Evolutionary conservation across 2,113 vertebrate species (phyloP).

Genomic region (Formicarius rufipectus): DNA sequence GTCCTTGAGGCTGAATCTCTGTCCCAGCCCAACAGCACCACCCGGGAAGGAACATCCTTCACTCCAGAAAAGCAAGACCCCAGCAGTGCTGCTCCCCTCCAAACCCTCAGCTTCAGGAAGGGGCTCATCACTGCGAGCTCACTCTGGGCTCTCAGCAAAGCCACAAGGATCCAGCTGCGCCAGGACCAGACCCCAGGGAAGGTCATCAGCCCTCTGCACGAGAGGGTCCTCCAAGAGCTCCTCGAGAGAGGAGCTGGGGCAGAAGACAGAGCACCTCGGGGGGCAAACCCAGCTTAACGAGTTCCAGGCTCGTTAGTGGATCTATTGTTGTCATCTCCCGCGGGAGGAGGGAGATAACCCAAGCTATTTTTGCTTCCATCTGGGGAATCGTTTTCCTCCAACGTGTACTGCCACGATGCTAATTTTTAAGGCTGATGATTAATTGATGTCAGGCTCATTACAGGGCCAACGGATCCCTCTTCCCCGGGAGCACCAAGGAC

Average conservation of each 20-base stretch:
- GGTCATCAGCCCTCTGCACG: accelerated
- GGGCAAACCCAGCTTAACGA: background rate
- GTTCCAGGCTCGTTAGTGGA: background rate
- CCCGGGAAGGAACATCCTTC: background rate
- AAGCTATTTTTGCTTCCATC: slow-evolving; percentile 57
- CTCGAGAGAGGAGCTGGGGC: background rate
- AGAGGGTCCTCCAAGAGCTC: background rate
- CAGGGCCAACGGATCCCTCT: background rate
- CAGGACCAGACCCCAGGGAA: background rate
- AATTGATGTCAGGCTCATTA: slow-evolving; percentile 63
- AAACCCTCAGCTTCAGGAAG: background rate
- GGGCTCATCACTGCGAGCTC: background rate
- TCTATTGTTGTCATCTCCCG: slow-evolving; percentile 10
- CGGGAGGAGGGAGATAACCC: background rate
- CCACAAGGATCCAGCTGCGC: accelerated
- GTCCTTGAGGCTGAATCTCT: accelerated
- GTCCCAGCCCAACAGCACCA: background rate
- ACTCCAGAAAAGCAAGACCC: background rate
- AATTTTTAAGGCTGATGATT: slow-evolving; percentile 59
- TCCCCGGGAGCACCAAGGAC: slow-evolving; percentile 2
- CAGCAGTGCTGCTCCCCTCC: background rate
- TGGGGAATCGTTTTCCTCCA: slow-evolving; percentile 42
- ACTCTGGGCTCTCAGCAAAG: background rate
- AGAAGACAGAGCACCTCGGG: background rate
- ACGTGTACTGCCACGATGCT: slow-evolving; percentile 3